Conservation (phyloP, 2,113 vertebrate species). For the Anhinga anhinga region DNA sequence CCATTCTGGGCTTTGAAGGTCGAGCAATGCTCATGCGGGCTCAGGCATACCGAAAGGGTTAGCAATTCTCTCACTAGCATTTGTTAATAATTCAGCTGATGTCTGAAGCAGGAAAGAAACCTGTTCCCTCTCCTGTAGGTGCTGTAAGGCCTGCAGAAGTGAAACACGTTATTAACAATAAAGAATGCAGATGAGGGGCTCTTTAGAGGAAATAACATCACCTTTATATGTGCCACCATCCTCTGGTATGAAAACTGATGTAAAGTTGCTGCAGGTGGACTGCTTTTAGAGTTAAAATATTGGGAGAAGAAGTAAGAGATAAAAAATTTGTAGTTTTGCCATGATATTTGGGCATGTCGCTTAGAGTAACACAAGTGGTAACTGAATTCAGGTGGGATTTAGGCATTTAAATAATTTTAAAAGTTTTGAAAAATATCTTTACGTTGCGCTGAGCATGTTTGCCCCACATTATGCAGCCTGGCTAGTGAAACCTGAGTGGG, state of each 20-base stretch:
- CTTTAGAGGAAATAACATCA: not conserved
- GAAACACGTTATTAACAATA: not conserved
- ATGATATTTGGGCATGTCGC: not conserved
- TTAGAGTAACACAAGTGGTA: not conserved
- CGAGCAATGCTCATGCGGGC: not conserved
- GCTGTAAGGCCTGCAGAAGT: not conserved
- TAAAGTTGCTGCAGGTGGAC: not conserved
- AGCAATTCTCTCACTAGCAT: slow-evolving; percentile 18
- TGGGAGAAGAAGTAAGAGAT: not conserved
- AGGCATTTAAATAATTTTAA: not conserved
- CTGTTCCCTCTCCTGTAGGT: not conserved
- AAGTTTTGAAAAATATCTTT: not conserved
- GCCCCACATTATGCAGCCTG: not conserved
- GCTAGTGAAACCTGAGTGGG: not conserved
- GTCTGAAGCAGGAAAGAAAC: not conserved
- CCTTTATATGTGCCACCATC: not conserved
- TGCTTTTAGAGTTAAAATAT: not conserved
- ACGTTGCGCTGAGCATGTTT: not conserved
- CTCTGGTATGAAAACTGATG: not conserved
- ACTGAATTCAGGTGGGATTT: not conserved
- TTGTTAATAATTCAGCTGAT: slow-evolving; percentile 58
- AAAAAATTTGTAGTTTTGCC: not conserved
- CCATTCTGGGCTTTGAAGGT: slow-evolving; percentile 38
- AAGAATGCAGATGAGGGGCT: not conserved
- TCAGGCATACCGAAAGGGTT: not conserved